Evolutionary conservation across 1,140 invertebrate species (phyloP).

Genomic region (Cheumatopsyche charites): DNA sequence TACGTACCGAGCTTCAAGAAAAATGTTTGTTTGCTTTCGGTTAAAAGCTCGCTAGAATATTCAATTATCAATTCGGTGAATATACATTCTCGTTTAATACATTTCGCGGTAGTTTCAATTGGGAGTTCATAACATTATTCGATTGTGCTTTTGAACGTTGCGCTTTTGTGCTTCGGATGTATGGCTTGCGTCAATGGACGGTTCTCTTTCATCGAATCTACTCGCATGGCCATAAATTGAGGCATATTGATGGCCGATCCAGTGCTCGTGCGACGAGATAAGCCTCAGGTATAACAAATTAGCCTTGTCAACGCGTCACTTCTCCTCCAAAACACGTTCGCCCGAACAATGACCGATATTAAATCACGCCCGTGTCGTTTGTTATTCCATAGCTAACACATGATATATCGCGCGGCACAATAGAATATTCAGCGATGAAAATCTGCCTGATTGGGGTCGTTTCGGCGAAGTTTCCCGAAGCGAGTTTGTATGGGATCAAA

Average conservation of each 20-base stretch:
- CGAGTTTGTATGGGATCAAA: constrained; percentile 13
- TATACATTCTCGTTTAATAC: too few species aligned
- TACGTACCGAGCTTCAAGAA: not conserved
- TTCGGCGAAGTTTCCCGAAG: not conserved
- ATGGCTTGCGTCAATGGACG: constrained; percentile 5
- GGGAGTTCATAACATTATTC: too few species aligned
- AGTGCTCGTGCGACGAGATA: constrained; percentile 29
- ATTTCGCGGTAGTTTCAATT: not conserved
- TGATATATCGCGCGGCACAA: too few species aligned
- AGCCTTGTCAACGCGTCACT: constrained; percentile 28
- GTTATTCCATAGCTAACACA: too few species aligned
- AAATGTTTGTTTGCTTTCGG: not conserved
- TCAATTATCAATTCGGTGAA: too few species aligned
- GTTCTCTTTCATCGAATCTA: constrained; percentile 29
- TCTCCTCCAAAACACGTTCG: constrained; percentile 8
- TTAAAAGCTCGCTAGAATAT: too few species aligned
- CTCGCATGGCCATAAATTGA: constrained; percentile 31
- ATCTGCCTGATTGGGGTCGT: too few species aligned
- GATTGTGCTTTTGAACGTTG: too few species aligned
- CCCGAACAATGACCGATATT: constrained; percentile 10
- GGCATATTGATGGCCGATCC: constrained; percentile 35
- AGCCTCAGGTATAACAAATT: constrained; percentile 36
- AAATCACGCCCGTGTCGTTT: constrained; percentile 6
- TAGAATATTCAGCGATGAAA: too few species aligned
- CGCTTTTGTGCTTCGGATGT: not conserved